A percentile compares a stretch with the other conserved stretches of the same genome.
These are phyloP conservation scores for Acrobasis repandana DNA, from an alignment of 2,888 invertebrate species.

Conservation along the genomic window DNA sequence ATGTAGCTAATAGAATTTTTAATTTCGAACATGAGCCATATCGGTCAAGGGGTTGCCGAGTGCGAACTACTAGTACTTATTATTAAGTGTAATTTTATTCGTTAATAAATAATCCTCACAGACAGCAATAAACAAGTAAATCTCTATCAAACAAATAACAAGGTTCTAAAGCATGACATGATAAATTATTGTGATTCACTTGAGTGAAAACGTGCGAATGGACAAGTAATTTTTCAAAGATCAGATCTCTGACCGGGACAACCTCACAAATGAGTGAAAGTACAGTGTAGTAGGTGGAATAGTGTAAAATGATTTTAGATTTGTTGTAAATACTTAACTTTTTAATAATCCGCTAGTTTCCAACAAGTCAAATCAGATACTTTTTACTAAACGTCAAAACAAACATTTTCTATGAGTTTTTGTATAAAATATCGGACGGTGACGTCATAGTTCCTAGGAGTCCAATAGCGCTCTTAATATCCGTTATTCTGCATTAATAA, in stretches of 20 bases:
- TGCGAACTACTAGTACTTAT: too few species aligned
- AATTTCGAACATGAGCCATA: too few species aligned
- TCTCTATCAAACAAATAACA: slow-evolving; percentile 11
- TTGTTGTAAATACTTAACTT: neutral
- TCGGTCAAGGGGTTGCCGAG: too few species aligned
- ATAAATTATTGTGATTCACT: slow-evolving; percentile 20
- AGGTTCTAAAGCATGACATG: slow-evolving; percentile 13
- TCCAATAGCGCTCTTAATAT: too few species aligned
- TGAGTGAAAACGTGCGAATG: slow-evolving; percentile 19
- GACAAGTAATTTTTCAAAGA: slow-evolving; percentile 14
- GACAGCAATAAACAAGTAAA: neutral
- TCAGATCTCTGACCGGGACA: slow-evolving; percentile 12
- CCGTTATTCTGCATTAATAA: too few species aligned
- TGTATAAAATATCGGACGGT: too few species aligned
- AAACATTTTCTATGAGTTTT: too few species aligned
- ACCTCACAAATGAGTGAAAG: slow-evolving; percentile 18
- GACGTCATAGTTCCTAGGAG: too few species aligned
- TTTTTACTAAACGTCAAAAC: too few species aligned
- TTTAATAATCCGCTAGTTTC: too few species aligned
- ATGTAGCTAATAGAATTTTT: too few species aligned
- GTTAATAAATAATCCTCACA: neutral
- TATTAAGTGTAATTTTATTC: neutral
- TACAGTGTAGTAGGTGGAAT: slow-evolving; percentile 1
- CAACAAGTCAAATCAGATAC: too few species aligned
- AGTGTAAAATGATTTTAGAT: slow-evolving; percentile 1